Base-by-base conservation (phyloP, 2,888 invertebrate species). In the Cosmia pyralina region DNA sequence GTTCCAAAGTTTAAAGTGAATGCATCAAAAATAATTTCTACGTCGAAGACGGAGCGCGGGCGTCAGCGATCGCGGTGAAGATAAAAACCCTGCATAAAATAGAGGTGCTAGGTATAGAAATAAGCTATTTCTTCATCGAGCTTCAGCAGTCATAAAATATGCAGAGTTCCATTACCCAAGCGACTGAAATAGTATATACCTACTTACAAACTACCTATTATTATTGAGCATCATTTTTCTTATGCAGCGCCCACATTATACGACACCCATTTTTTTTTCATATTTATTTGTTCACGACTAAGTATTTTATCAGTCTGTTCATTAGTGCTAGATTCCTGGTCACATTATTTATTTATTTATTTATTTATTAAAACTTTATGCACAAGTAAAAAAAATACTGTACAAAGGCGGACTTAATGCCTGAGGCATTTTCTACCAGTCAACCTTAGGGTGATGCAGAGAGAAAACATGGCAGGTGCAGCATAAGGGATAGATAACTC, bases 1-100 rank as follows among this genome's bases (percentile, higher is more conserved):
- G 70, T 63, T 66, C 59, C 53, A 75, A 83, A 82, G 60, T 69
- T 82, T 74, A 69, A 77, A 83, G 81, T 76, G 86, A 81, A 83
- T 76, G 77, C 74, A 75, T 65, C 69, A 59, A 73, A 72, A 68
- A 71, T 69, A 70, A 81, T 81, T 75, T 76, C 46, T 72, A 48
- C 62, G 70, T 59, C 59, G 59, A 28, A 28, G 48, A 53, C 72
- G 60, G 66, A 62, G 67, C 52, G 60, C 28, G 59, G 34, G 58
- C 68, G 70, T 75, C 75, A 44, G 66, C 58, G 67, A 72, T 64
- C 69, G 52, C 64, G 38, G 48, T 55, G 44, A 22, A 72, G 74
- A 82, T 83, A 75, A 72, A 62, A 83, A 74, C 71, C 63, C 75
- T 66, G 69, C 77, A 68, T 52, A 53, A 73, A 73, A 48, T 63